phyloP scores from a whole-genome alignment of 2,113 vertebrate species.

The Todiramphus saurophagus region DNA sequence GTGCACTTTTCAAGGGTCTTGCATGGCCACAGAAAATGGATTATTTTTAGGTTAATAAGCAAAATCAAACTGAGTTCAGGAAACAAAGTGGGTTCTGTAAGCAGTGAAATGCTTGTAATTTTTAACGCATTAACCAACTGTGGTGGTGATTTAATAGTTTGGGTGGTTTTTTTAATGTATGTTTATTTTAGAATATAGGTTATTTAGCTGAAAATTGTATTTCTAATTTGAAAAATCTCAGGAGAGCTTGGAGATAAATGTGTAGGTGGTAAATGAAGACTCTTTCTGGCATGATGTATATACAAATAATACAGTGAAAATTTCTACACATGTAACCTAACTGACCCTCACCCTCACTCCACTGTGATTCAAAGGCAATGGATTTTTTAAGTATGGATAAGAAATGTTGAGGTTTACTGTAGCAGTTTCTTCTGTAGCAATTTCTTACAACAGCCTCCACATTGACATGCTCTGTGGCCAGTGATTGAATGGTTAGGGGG shows the following conservation, averaged over 20 bases:
- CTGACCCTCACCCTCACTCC: neutral
- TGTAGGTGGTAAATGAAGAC: neutral
- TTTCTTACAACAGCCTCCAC: neutral
- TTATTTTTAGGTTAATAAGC: neutral
- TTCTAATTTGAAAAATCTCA: neutral
- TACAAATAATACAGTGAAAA: accelerated
- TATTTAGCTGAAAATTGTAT: neutral
- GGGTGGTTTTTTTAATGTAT: neutral
- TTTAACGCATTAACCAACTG: neutral
- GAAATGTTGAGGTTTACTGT: neutral
- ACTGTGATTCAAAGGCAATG: neutral
- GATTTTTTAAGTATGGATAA: neutral
- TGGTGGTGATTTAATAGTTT: neutral
- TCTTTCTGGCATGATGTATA: neutral
- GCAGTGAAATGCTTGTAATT: neutral
- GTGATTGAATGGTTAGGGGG: neutral
- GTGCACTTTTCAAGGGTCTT: neutral
- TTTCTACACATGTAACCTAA: neutral
- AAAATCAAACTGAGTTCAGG: neutral
- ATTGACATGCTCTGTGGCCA: neutral
- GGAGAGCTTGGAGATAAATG: neutral
- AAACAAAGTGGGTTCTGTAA: neutral
- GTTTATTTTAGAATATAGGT: neutral
- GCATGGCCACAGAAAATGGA: neutral
- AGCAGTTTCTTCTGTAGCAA: neutral